Conservation (phyloP, 1,140 invertebrate species). For the Harlomillsia oculata region DNA sequence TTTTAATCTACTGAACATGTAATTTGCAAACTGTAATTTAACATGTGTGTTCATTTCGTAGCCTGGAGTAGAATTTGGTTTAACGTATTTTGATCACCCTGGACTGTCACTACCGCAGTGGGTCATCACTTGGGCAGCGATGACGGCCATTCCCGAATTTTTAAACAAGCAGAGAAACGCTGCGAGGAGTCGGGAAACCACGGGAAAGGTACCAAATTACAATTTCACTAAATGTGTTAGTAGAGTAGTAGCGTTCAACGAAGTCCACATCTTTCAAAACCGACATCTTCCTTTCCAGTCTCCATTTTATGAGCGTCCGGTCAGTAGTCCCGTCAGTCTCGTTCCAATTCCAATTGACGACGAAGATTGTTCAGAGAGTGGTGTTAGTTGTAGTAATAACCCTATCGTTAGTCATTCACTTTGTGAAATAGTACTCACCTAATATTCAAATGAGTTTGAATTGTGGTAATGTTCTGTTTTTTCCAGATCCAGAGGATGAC, state of each 20-base stretch:
- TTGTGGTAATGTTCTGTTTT: too few species aligned
- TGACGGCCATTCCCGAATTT: constrained; percentile 44
- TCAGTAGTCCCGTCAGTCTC: too few species aligned
- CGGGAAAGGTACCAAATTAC: background rate
- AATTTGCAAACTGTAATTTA: constrained; percentile 4
- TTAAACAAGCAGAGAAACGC: constrained; percentile 45
- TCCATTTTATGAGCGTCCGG: too few species aligned
- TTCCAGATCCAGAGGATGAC: too few species aligned
- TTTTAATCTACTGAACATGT: background rate
- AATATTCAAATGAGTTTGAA: too few species aligned
- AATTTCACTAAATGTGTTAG: background rate
- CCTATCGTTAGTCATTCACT: too few species aligned
- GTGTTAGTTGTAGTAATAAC: too few species aligned
- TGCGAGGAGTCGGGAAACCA: constrained; percentile 35
- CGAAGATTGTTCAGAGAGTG: too few species aligned
- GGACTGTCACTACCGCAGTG: constrained; percentile 58
- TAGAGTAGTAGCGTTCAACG: too few species aligned
- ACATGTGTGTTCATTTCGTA: constrained; percentile 32
- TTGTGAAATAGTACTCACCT: too few species aligned
- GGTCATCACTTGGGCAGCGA: constrained; percentile 56
- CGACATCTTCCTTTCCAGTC: background rate
- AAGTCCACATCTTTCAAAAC: too few species aligned
- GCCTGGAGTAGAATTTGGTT: constrained; percentile 65
- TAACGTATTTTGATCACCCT: constrained; percentile 81
- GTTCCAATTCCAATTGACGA: too few species aligned